Evolutionary conservation across 2,797 vertebrate species (phyloP).

Genomic region (Chiropotes sagulatus): DNA sequence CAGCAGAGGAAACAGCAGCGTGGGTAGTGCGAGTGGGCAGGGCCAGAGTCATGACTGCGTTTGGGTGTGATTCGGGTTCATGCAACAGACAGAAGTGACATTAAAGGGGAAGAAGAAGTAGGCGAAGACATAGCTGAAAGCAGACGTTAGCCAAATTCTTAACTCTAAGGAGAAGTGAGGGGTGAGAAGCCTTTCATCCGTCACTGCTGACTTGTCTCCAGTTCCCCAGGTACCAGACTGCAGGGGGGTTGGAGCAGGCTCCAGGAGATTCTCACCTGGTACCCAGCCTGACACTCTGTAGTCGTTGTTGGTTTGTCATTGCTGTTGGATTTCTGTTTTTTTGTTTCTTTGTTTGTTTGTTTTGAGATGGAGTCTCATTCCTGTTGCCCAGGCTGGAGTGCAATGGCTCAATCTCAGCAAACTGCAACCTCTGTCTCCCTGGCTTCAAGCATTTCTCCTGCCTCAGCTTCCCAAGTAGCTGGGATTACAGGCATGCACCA

Average conservation of each 20-base stretch:
- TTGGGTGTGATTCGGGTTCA: background rate
- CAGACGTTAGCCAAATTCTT: background rate
- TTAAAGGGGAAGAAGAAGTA: background rate
- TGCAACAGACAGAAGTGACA: background rate
- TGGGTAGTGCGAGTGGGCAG: rapidly evolving
- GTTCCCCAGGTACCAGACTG: rapidly evolving
- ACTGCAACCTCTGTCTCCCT: background rate
- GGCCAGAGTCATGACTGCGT: background rate
- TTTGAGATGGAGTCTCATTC: background rate
- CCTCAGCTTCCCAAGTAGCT: background rate
- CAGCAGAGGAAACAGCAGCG: rapidly evolving
- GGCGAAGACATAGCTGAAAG: background rate
- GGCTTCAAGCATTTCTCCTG: background rate
- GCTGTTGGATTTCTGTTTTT: background rate
- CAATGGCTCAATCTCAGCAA: background rate
- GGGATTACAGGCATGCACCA: background rate
- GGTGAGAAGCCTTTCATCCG: no score
- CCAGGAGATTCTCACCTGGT: rapidly evolving
- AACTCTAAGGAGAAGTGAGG: background rate
- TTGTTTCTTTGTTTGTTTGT: no score
- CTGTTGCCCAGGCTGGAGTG: background rate
- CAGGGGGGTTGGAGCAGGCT: rapidly evolving
- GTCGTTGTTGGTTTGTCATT: rapidly evolving
- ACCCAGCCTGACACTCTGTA: background rate
- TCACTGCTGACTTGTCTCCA: background rate